Percentiles rank a stretch among this genome's conserved stretches.
Evolutionary conservation across 1,140 invertebrate species (phyloP).

Genomic region (Penaeus indicus): DNA sequence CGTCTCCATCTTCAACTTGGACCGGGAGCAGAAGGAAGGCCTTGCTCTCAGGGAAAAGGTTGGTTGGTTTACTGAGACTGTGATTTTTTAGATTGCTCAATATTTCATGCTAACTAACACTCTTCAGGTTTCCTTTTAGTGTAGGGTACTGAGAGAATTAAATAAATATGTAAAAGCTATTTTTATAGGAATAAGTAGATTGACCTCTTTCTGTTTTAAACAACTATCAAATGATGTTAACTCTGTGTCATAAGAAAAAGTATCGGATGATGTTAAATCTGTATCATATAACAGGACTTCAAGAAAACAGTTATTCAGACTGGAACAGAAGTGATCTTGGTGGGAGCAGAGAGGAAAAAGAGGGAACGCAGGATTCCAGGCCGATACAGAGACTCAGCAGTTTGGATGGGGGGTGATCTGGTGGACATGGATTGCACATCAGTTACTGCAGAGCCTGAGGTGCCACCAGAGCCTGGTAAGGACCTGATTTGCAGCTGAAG

Average conservation of each 20-base stretch:
- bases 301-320: conserved; percentile 60
- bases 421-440: not conserved
- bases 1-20: conserved; percentile 56
- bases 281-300: conserved; percentile 47
- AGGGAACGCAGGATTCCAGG: conserved; percentile 55
- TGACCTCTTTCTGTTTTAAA: not conserved
- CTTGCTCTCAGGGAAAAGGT: conserved; percentile 54
- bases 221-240: not conserved
- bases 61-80: not conserved
- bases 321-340: conserved; percentile 59
- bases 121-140: not conserved
- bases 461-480: not conserved
- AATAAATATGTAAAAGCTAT: not conserved
- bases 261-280: not conserved
- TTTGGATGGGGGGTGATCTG: conserved; percentile 38
- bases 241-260: not conserved
- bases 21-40: conserved; percentile 54
- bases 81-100: not conserved
- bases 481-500: not conserved
- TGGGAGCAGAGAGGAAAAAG: conserved; percentile 60
- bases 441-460: not conserved
- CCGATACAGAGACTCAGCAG: conserved; percentile 36
- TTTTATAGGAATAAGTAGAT: not conserved
- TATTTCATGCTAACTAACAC: not conserved
- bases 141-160: not conserved